These are phyloP conservation scores for Gorsachius magnificus DNA, from an alignment of 2,797 vertebrate genomes.

Conservation along the genomic window DNA sequence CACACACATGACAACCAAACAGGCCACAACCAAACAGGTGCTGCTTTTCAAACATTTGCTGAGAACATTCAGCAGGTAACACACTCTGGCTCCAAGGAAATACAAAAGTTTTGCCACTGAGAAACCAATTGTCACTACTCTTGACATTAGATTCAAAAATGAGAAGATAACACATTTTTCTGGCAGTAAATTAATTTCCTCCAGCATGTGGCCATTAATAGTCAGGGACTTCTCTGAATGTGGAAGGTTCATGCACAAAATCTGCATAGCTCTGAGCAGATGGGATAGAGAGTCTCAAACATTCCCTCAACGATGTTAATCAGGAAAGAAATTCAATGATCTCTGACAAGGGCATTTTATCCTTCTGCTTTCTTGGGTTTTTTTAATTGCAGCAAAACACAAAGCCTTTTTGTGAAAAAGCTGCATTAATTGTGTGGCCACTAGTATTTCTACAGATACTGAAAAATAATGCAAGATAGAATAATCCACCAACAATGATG, in stretches of 20 bases:
- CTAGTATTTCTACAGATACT: background rate
- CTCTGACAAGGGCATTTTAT: slow-evolving; percentile 2
- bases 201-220: slow-evolving; percentile 12
- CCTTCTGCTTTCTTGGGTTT: background rate
- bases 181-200: background rate
- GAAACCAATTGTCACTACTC: background rate
- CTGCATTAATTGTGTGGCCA: background rate
- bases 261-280: slow-evolving; percentile 28
- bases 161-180: background rate
- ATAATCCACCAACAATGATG: background rate
- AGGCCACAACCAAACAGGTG: background rate
- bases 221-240: background rate
- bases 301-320: background rate
- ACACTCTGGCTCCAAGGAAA: background rate
- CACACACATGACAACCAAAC: background rate
- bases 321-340: background rate
- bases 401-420: background rate
- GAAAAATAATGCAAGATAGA: background rate
- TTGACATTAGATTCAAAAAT: background rate
- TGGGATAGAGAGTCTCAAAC: background rate
- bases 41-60: background rate
- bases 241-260: background rate
- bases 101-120: background rate
- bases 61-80: background rate
- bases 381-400: background rate